Evolutionary conservation across 2,113 vertebrate species (phyloP).

Genomic region (Canis aureus): DNA sequence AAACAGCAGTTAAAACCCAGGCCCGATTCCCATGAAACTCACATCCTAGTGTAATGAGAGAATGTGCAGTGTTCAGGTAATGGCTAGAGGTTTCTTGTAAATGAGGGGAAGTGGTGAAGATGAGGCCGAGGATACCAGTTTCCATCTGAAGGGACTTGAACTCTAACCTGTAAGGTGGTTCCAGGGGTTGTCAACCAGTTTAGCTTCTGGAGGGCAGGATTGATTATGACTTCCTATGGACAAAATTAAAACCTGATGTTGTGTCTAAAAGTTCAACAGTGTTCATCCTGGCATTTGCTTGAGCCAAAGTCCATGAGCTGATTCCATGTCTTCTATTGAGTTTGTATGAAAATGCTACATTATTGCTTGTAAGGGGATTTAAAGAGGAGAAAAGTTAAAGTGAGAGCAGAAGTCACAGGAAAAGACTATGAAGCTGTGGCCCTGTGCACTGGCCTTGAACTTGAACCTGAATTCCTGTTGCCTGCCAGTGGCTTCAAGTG

Average conservation of each 20-base stretch:
- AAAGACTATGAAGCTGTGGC: constrained; percentile 3
- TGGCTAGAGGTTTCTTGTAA: not conserved
- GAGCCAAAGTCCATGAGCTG: constrained; percentile 20
- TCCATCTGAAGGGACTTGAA: not conserved
- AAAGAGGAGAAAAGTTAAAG: constrained; percentile 13
- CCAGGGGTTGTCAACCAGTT: not conserved
- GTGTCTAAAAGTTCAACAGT: not conserved
- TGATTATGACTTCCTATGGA: not conserved
- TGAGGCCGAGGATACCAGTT: not conserved
- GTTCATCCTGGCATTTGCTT: constrained; percentile 5
- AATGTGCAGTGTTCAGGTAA: not conserved
- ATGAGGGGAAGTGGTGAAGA: not conserved
- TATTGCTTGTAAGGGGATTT: not conserved
- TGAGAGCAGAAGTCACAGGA: not conserved
- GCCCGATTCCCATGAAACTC: not conserved
- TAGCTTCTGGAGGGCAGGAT: not conserved
- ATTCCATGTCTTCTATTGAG: not conserved
- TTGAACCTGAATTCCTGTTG: constrained; percentile 55
- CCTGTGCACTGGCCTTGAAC: constrained; percentile 9
- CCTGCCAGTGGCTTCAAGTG: not conserved
- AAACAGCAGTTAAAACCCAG: not conserved
- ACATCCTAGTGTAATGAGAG: not conserved
- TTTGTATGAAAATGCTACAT: constrained; percentile 40
- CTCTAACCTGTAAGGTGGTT: not conserved
- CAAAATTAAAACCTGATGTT: constrained; percentile 57